Evolutionary conservation across 1,140 invertebrate genomes (phyloP).

Genomic region (Oedothorax gibbosus): DNA sequence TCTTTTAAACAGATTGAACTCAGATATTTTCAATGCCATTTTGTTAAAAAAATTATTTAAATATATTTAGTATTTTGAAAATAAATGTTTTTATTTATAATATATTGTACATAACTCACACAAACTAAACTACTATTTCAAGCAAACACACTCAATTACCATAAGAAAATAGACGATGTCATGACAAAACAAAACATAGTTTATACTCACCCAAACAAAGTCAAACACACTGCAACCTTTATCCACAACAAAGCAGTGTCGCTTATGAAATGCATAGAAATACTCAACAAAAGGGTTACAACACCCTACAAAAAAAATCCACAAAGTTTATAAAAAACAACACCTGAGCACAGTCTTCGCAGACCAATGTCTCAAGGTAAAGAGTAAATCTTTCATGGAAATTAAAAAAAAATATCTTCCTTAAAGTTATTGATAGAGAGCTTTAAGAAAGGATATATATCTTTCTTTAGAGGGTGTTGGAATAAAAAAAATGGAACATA

Average conservation of each 20-base stretch:
- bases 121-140: too few relatives aligned
- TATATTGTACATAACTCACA: too few relatives aligned
- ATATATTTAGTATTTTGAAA: too few relatives aligned
- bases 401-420: slow-evolving; percentile 5
- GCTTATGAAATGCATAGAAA: slow-evolving; percentile 36
- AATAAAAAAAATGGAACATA: slow-evolving; percentile 34
- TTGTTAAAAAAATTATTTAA: too few relatives aligned
- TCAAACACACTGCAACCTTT: slow-evolving; percentile 8
- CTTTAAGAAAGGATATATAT: slow-evolving; percentile 27
- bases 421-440: slow-evolving; percentile 54
- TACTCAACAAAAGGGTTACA: neutral
- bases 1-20: too few relatives aligned
- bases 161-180: neutral
- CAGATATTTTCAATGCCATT: too few relatives aligned
- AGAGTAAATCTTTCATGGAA: slow-evolving; percentile 48
- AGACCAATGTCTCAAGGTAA: neutral
- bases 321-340: slow-evolving; percentile 39
- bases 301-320: neutral
- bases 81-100: too few relatives aligned
- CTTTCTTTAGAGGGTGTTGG: neutral
- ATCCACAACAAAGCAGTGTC: neutral
- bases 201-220: neutral
- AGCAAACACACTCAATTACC: too few relatives aligned
- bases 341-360: slow-evolving; percentile 23
- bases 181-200: slow-evolving; percentile 6